phyloP scores from a whole-genome alignment of 2,113 vertebrate genomes.

The Grammomys surdaster region DNA sequence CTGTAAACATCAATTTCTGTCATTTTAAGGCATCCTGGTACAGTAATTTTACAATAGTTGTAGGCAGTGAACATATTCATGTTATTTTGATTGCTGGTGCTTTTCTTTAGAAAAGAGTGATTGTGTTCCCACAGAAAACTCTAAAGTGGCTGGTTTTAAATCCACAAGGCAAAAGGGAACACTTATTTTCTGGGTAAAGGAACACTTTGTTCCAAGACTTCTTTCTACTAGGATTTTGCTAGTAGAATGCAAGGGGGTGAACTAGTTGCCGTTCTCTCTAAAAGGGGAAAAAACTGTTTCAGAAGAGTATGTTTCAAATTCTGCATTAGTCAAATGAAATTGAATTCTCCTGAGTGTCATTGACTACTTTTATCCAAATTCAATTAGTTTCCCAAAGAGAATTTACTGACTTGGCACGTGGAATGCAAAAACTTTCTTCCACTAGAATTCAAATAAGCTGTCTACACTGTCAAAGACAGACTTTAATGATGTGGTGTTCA shows the following conservation, averaged over 20 bases:
- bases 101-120: neutral
- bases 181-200: neutral
- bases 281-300: neutral
- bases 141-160: neutral
- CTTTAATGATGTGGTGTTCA: conserved; percentile 16
- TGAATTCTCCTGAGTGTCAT: conserved; percentile 5
- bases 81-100: neutral
- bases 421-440: conserved; percentile 1
- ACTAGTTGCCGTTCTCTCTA: neutral
- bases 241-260: neutral
- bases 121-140: neutral
- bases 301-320: neutral
- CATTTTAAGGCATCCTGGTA: neutral
- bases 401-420: conserved; percentile 13
- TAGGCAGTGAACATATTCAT: neutral
- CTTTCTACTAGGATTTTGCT: neutral
- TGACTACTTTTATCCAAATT: neutral
- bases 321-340: neutral
- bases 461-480: conserved; percentile 11
- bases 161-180: neutral
- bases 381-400: conserved; percentile 43
- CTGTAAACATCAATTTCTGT: neutral
- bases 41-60: neutral
- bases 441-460: conserved; percentile 1
- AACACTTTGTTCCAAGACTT: neutral